phyloP scores from a whole-genome alignment of 2,113 vertebrate genomes.

The Phaethornis superciliosus region DNA sequence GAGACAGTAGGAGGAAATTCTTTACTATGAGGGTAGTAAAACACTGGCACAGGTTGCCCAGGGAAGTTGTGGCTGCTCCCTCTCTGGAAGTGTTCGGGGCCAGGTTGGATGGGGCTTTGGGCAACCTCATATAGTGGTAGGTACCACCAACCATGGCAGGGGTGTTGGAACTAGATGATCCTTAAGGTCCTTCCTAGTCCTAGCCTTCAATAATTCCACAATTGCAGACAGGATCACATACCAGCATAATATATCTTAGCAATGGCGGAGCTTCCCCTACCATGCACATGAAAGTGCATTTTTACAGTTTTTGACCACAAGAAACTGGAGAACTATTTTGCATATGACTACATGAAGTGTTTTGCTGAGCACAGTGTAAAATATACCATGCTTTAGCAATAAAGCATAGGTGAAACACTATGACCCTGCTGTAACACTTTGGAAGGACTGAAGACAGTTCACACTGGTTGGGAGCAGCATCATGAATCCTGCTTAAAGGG shows the following conservation, averaged over 20 bases:
- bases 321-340: background rate
- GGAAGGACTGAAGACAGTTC: background rate
- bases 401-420: background rate
- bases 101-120: too few relatives aligned
- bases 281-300: background rate
- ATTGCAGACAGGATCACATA: background rate
- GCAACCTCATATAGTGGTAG: too few relatives aligned
- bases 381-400: background rate
- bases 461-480: background rate
- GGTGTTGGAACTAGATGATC: too few relatives aligned
- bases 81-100: too few relatives aligned
- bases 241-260: background rate
- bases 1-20: too few relatives aligned
- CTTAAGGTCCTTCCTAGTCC: too few relatives aligned
- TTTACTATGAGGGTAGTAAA: too few relatives aligned
- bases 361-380: background rate
- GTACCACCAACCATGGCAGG: too few relatives aligned
- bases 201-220: background rate
- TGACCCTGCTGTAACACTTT: background rate
- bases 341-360: background rate
- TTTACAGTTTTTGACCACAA: background rate
- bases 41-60: too few relatives aligned
- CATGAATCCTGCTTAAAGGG: conserved; percentile 8
- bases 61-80: too few relatives aligned
- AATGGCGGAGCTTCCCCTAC: background rate